A percentile compares a stretch with the other conserved stretches of the same genome.
Conservation (phyloP, 2,113 vertebrate genomes). For the Nothoprocta perdicaria region DNA sequence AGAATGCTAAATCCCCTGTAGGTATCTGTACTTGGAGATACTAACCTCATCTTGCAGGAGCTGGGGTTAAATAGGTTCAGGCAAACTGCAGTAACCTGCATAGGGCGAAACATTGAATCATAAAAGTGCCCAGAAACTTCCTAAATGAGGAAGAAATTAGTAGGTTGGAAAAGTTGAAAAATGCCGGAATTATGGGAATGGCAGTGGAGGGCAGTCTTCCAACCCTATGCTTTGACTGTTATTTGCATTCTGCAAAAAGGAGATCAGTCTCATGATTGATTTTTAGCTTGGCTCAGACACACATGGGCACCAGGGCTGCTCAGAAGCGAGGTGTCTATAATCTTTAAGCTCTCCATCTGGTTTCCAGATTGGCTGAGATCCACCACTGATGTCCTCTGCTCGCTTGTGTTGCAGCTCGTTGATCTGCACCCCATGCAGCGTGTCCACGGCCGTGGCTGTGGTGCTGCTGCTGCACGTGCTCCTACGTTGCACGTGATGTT, state of each 20-base stretch:
- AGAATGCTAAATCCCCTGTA: not conserved
- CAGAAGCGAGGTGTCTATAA: not conserved
- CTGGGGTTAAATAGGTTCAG: not conserved
- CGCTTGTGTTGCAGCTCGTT: not conserved
- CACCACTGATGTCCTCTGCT: not conserved
- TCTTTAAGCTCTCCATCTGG: not conserved
- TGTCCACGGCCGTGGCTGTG: not conserved
- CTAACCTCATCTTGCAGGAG: not conserved
- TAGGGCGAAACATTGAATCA: not conserved
- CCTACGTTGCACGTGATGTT: not conserved
- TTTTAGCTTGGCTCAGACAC: not conserved
- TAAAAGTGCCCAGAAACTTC: not conserved
- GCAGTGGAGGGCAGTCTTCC: not conserved
- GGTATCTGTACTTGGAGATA: not conserved
- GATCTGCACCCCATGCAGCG: not conserved
- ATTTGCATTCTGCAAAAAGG: not conserved
- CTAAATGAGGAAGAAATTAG: not conserved
- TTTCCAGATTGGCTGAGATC: accelerated
- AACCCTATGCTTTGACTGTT: not conserved
- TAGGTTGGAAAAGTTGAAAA: not conserved
- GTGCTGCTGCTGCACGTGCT: not conserved
- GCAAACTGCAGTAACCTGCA: not conserved
- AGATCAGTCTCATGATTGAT: accelerated
- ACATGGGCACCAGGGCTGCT: not conserved
- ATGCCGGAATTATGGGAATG: not conserved